A percentile compares a stretch with the other conserved stretches of the same genome.
Conservation (phyloP, 2,888 invertebrate genomes). For the Clanis bilineata region DNA sequence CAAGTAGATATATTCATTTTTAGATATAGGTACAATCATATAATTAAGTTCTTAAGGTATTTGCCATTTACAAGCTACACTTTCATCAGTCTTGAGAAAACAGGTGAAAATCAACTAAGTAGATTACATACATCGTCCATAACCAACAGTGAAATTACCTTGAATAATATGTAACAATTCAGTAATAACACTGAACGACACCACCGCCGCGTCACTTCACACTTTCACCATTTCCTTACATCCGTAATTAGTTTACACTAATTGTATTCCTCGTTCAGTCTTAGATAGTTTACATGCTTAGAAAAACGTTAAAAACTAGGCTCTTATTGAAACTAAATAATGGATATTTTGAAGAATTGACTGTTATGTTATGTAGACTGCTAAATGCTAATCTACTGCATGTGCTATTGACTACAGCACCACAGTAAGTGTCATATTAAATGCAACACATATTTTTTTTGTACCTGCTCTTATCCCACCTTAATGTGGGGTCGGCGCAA, state of each 20-base stretch:
- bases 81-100: not conserved
- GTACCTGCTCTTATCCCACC: too few relatives aligned
- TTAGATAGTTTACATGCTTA: not conserved
- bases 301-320: not conserved
- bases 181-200: not conserved
- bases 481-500: too few relatives aligned
- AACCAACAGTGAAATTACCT: not conserved
- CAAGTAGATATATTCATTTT: not conserved
- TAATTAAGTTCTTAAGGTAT: not conserved
- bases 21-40: not conserved
- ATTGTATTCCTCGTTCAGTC: not conserved
- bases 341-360: too few relatives aligned
- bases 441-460: too few relatives aligned
- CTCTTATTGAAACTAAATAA: too few relatives aligned
- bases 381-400: too few relatives aligned
- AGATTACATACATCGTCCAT: slow-evolving; percentile 5
- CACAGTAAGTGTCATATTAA: too few relatives aligned
- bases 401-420: too few relatives aligned
- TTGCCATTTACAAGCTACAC: not conserved
- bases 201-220: slow-evolving; percentile 27
- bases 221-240: slow-evolving; percentile 30
- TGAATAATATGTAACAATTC: not conserved
- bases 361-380: too few relatives aligned
- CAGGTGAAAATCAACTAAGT: not conserved
- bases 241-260: slow-evolving; percentile 5